Percentiles rank a stretch among this genome's conserved stretches.
phyloP scores from a whole-genome alignment of 2,797 vertebrate species.

The Pangasius mekongensis region DNA sequence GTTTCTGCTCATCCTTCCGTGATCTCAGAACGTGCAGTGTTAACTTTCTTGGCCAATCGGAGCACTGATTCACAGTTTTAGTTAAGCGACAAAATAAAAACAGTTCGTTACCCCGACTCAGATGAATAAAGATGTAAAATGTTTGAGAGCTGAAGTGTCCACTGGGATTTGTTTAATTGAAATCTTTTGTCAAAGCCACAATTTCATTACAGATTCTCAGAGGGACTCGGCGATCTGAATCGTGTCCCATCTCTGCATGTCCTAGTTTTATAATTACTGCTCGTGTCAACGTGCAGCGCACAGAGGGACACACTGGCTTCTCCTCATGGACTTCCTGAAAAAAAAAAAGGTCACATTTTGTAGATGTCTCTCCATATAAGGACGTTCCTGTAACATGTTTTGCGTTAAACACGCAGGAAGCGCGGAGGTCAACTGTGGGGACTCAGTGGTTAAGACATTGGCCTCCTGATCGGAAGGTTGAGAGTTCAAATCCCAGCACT shows the following conservation, averaged over 20 bases:
- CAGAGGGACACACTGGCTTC: background rate
- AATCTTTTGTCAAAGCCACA: conserved; percentile 81
- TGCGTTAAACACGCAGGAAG: background rate
- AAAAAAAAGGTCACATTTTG: conserved; percentile 6
- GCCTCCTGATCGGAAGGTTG: too few species aligned
- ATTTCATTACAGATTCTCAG: conserved; percentile 66
- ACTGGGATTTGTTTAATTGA: conserved; percentile 81
- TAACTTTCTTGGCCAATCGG: background rate
- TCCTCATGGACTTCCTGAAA: conserved; percentile 2
- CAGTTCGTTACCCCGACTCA: background rate
- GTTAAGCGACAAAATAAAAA: background rate
- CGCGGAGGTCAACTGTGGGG: background rate
- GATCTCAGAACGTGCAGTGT: background rate
- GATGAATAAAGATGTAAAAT: conserved; percentile 57
- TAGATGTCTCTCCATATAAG: background rate
- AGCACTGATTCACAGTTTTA: background rate
- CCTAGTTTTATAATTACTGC: conserved; percentile 88
- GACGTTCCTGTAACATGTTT: background rate
- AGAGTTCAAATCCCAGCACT: too few species aligned
- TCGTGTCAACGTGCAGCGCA: conserved; percentile 73
- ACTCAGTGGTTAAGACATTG: too few species aligned
- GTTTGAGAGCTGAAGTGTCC: conserved; percentile 73
- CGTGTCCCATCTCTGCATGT: conserved; percentile 84
- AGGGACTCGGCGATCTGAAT: conserved; percentile 79
- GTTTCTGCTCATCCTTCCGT: background rate